Evolutionary conservation across 1,140 invertebrate genomes (phyloP).

Genomic region (Caerostris extrusa): DNA sequence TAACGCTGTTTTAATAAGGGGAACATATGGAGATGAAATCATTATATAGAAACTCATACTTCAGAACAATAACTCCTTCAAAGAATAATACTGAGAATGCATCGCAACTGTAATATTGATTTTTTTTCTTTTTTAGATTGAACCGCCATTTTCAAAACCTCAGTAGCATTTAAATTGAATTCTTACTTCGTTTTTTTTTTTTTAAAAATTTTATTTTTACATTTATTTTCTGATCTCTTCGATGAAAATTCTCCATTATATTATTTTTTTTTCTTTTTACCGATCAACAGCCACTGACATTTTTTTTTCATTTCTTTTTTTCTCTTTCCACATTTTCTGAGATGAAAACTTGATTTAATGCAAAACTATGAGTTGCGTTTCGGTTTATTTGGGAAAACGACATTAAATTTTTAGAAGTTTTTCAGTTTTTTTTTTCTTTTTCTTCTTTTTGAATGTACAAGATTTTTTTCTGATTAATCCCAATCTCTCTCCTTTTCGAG

Average conservation of each 20-base stretch:
- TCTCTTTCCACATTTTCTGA: background rate
- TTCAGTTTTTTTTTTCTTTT: background rate
- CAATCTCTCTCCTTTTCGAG: background rate
- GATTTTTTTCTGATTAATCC: background rate
- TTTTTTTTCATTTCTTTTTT: background rate
- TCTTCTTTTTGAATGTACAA: background rate
- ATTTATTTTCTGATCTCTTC: background rate
- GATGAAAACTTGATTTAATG: background rate
- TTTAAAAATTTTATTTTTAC: background rate
- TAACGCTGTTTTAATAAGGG: too few relatives aligned
- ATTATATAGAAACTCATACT: background rate
- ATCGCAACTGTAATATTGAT: background rate
- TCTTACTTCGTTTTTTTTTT: background rate
- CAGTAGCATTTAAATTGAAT: background rate
- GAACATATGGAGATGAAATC: too few relatives aligned
- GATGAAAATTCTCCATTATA: constrained; percentile 19
- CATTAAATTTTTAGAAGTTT: background rate
- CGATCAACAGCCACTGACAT: background rate
- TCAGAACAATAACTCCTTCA: background rate
- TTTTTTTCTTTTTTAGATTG: background rate
- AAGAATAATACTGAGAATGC: background rate
- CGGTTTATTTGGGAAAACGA: background rate
- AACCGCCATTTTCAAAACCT: too few relatives aligned
- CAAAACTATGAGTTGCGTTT: background rate
- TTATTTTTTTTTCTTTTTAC: background rate